A percentile compares a stretch with the other conserved stretches of the same genome.
These are phyloP conservation scores for Germaria angustata DNA, from an alignment of 2,888 invertebrate species.

Conservation along the genomic window DNA sequence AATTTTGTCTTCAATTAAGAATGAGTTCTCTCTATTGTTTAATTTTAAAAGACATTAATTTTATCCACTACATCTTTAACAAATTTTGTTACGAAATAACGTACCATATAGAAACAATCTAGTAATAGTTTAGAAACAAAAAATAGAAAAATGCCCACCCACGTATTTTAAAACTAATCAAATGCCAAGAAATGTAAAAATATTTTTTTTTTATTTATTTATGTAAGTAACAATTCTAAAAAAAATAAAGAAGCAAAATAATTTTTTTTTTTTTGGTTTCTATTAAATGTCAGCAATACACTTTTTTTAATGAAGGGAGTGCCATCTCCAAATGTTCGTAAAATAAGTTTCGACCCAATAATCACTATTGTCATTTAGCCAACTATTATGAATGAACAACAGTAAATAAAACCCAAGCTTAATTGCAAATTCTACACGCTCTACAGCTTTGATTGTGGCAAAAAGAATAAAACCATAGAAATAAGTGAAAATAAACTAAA, in stretches of 20 bases:
- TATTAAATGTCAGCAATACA: conserved; percentile 31
- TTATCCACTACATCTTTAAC: no score
- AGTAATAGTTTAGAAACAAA: neutral
- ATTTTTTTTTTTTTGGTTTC: conserved; percentile 4
- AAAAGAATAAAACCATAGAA: neutral
- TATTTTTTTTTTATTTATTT: conserved; percentile 16
- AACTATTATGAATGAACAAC: neutral
- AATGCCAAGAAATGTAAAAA: neutral
- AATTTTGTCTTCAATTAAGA: no score
- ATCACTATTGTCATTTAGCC: neutral
- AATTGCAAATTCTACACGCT: conserved; percentile 19
- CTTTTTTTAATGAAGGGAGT: conserved; percentile 41
- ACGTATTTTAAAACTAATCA: neutral
- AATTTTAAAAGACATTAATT: no score
- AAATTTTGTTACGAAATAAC: no score
- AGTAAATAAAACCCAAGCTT: neutral
- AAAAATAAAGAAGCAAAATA: conserved; percentile 12
- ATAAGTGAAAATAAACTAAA: neutral
- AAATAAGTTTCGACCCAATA: conserved; percentile 56
- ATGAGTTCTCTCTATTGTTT: no score
- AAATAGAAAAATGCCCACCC: conserved; percentile 6
- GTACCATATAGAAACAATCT: no score
- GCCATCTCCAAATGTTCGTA: conserved; percentile 30
- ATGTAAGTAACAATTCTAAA: neutral
- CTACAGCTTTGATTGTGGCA: neutral